Evolutionary conservation across 53 echinoderm and acorn worm species (phyloP), one percentile per base, ranked within the genome.

Genomic region (Crossaster papposus): DNA sequence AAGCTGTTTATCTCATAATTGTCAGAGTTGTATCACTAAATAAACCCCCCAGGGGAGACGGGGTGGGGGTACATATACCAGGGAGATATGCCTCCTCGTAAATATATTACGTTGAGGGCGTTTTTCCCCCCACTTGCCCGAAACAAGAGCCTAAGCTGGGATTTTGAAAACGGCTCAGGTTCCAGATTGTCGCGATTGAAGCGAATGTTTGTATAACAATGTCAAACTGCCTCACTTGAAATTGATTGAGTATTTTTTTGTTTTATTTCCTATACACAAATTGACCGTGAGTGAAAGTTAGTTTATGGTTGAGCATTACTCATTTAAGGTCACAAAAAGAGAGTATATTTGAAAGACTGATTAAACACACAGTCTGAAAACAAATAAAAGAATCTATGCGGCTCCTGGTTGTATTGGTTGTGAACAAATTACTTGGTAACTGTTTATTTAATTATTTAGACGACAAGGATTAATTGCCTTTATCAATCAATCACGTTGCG

Each of bases 201-300:
- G 28, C 28, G n/a, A 68, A n/a, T 68, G 28, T 68, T 26, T n/a
- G 68, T 24, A 23, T 68, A 68, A 68, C n/a, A 68, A 20, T 26
- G 24, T 10, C 28, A 26, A n/a, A 68, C 17, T n/a, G 24, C n/a
- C 68, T 26, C 68, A 4, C 10, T 68, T 26, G 68, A 68, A n/a
- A 68, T 68, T 68, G 68, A 68, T 68, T 58, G 58, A 58, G 24
- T 24, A 28, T 68, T 26, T 68, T 68, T 68, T 68, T n/a, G 28
- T 11, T 62, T 62, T 62, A 14, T 62, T 26, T 3, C 28, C 3
- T 26, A 28, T 26, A 68, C 24, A 68, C 68, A 26, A 68, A 20
- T 68, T 26, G 24, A n/a, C 10, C 28, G 28, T 68, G 5, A 26
- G 11, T 28, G 23, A 62, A 23, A 17, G 18, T 62, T 62, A 3